Percentiles rank a stretch among this genome's conserved stretches.
phyloP scores from a whole-genome alignment of 2,113 vertebrate genomes.

The Indicator maculatus region DNA sequence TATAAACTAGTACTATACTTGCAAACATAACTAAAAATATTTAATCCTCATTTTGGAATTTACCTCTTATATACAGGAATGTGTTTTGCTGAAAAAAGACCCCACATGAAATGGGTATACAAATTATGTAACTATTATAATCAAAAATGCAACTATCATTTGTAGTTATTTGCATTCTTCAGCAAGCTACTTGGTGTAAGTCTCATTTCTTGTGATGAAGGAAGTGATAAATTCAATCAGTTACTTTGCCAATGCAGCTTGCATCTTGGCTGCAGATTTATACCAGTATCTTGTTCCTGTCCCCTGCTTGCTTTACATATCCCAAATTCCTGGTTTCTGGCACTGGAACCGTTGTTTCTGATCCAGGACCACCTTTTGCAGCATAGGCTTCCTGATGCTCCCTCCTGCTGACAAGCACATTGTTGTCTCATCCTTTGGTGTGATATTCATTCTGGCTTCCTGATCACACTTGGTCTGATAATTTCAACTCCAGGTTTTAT shows the following conservation, averaged over 20 bases:
- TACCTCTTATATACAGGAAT: neutral
- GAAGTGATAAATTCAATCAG: neutral
- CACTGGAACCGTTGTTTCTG: slow-evolving; percentile 28
- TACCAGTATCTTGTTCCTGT: neutral
- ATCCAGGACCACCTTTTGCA: neutral
- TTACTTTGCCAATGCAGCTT: neutral
- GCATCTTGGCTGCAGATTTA: neutral
- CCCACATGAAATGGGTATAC: neutral
- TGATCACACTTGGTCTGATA: neutral
- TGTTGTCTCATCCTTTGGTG: neutral
- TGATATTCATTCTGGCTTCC: neutral
- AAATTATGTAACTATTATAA: neutral
- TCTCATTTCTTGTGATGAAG: neutral
- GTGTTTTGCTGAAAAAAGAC: neutral
- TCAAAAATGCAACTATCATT: neutral
- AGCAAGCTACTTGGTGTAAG: neutral
- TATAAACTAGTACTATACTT: neutral
- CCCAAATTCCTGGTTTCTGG: neutral
- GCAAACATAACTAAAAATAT: neutral
- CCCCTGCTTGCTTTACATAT: neutral
- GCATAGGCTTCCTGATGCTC: neutral
- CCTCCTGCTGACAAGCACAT: neutral
- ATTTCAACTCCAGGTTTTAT: neutral
- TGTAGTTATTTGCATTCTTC: neutral
- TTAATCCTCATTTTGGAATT: neutral